Conservation (phyloP, 2,113 vertebrate species). For the Cottus gobio region DNA sequence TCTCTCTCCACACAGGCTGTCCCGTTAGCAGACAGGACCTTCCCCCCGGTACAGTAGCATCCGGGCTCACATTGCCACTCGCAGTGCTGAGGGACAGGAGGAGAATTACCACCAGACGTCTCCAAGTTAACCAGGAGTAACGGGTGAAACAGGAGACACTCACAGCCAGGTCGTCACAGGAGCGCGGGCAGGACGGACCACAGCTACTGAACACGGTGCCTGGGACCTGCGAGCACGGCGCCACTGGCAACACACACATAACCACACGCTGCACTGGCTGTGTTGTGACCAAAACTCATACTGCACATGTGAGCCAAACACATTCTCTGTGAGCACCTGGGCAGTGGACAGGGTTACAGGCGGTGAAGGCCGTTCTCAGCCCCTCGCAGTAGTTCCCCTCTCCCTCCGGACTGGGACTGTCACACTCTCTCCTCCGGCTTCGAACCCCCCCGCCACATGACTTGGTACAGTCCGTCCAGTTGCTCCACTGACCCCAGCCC, state of each 20-base stretch:
- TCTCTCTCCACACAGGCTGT: slow-evolving; percentile 78
- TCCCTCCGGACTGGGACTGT: slow-evolving; percentile 82
- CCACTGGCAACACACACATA: slow-evolving; percentile 72
- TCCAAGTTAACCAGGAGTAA: neutral
- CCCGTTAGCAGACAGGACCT: slow-evolving; percentile 82
- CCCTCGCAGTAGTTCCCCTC: slow-evolving; percentile 90
- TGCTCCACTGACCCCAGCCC: slow-evolving; percentile 87
- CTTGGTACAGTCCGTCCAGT: slow-evolving; percentile 87
- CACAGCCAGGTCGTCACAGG: slow-evolving; percentile 89
- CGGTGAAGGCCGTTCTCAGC: slow-evolving; percentile 74
- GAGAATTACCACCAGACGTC: neutral
- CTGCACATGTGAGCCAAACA: neutral
- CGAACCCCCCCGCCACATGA: slow-evolving; percentile 89
- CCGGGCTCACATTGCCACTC: slow-evolving; percentile 88
- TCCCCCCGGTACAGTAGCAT: slow-evolving; percentile 88
- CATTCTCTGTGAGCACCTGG: slow-evolving; percentile 78
- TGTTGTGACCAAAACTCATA: neutral
- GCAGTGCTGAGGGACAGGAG: slow-evolving; percentile 81
- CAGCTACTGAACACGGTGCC: slow-evolving; percentile 87
- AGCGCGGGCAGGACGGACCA: slow-evolving; percentile 89
- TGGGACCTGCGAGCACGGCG: slow-evolving; percentile 80
- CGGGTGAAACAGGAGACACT: slow-evolving; percentile 53
- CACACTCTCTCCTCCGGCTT: slow-evolving; percentile 83
- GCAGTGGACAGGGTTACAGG: slow-evolving; percentile 83
- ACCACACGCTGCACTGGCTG: neutral